Conservation (phyloP, 2,113 vertebrate genomes). For the Calypte anna region DNA sequence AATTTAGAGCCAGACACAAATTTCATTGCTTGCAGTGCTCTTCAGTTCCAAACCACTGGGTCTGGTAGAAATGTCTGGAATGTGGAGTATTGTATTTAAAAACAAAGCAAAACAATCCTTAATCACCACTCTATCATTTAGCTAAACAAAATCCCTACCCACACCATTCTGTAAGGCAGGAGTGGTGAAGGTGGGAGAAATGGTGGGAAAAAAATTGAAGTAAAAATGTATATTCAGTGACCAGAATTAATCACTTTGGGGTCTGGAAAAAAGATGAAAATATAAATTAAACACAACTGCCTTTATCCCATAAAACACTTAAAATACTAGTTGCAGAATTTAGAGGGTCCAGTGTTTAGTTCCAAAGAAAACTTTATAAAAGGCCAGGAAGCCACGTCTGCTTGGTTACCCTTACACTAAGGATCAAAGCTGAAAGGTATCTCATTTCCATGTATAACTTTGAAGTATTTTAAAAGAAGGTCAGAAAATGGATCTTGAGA, state of each 20-base stretch:
- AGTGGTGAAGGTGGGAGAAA: neutral
- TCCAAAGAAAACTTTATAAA: conserved; percentile 20
- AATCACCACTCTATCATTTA: neutral
- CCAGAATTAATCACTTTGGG: conserved; percentile 4
- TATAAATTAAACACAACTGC: conserved; percentile 9
- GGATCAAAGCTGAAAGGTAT: conserved; percentile 42
- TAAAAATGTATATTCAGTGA: neutral
- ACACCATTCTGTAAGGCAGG: neutral
- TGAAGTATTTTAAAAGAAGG: conserved; percentile 31
- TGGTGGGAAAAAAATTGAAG: neutral
- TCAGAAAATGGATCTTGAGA: conserved; percentile 2
- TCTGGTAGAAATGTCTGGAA: conserved; percentile 32
- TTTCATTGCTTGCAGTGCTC: neutral
- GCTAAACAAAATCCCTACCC: neutral
- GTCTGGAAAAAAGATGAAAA: conserved; percentile 26
- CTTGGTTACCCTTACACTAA: neutral
- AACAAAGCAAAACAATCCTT: conserved; percentile 13
- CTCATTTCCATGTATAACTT: conserved; percentile 19
- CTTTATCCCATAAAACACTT: neutral
- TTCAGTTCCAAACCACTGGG: neutral
- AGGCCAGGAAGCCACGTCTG: neutral
- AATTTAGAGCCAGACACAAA: neutral
- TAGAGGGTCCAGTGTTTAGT: neutral
- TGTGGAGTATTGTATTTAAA: conserved; percentile 42
- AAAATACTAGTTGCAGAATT: neutral